Conservation (phyloP, 2,113 vertebrate genomes). For the Carlito syrichta region DNA sequence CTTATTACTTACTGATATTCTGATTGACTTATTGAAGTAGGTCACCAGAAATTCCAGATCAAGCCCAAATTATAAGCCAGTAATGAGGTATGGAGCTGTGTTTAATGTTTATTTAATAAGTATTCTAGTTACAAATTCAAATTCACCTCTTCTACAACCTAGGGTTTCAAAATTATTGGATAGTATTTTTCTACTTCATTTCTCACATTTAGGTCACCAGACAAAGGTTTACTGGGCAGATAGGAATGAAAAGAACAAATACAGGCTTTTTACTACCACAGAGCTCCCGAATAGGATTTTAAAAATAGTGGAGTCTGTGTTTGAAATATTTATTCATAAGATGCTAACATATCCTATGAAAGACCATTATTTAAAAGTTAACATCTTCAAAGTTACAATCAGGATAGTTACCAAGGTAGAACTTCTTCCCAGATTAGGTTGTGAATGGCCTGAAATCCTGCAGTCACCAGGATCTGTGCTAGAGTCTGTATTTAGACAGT, state of each 20-base stretch:
- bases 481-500: background rate
- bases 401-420: background rate
- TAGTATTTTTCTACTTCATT: background rate
- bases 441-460: background rate
- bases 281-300: background rate
- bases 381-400: background rate
- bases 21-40: background rate
- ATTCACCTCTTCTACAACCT: background rate
- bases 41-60: background rate
- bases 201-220: background rate
- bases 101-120: background rate
- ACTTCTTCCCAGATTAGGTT: background rate
- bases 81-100: background rate
- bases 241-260: background rate
- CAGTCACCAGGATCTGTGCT: background rate
- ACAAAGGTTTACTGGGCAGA: background rate
- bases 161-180: slow-evolving; percentile 3
- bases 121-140: background rate
- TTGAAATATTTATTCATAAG: background rate
- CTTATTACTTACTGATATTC: background rate
- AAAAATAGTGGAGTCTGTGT: background rate
- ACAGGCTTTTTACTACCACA: background rate
- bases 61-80: background rate
- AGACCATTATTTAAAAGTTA: background rate
- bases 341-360: background rate